Base-by-base conservation (phyloP, 30 jellyfish, hydroid and myxozoan species). In the Chironex yamaguchii region DNA sequence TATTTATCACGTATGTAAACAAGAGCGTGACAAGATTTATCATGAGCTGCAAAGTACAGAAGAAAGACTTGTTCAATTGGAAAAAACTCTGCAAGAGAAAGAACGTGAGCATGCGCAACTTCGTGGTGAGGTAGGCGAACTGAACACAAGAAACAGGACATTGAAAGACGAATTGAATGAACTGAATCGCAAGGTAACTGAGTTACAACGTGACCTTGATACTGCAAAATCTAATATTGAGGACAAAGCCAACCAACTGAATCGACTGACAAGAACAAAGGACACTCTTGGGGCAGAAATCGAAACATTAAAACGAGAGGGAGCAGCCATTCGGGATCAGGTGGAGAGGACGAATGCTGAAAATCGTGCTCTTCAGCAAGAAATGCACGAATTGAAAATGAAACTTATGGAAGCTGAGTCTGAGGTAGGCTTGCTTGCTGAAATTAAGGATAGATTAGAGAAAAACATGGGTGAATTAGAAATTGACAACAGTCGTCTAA, bases 331-430 rank as follows among this genome's bases (percentile, higher is more conserved):
- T 33, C 88, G 84, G 67, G 49, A 84, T 2, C 83, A 86, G 25
- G 68, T 82, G 34, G 98, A 93, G 24, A 81, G 23, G 49, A 79
- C 91, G 3, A 36, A 91, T 49, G 54, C 90, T 12, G 98, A 82
- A 21, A 89, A 93, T 83, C 90, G 98, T 14, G 54, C 80, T 32
- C 67, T 86, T 84, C 92, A 76, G 29, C 98, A 93, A 83, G 98
- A 93, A 25, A 93, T 51, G 14, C 97, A 83, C 34, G 89, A 83
- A 34, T 68, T 93, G 94, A 84, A 71, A 21, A 78, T 83, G 89
- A 88, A 89, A 32, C 58, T 93, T 71, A 49, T 93, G 97, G 97
- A 88, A 36, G 62, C 77, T 49, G 98, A 93, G 58, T 93, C 98
- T 1, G 98, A 88, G 23, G 77, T 58, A 64, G 78, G 72, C 0